Base-by-base conservation (phyloP, 2,888 invertebrate genomes). In the Clistopyga incitator region DNA sequence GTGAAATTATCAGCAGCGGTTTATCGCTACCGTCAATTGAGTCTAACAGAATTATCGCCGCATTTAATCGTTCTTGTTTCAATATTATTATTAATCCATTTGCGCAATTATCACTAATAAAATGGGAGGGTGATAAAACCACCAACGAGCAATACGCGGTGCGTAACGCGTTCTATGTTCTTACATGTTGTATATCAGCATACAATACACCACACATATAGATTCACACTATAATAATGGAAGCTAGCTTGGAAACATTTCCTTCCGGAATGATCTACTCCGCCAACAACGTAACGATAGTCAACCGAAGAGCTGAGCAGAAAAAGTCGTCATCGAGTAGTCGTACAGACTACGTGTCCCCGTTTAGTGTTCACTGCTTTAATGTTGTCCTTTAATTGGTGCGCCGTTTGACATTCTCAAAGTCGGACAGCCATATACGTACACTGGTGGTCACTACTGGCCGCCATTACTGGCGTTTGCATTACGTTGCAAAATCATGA, bases 401-500 rank as follows among this genome's bases (percentile, higher is more conserved):
- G 75, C 56, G 70, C 70, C 56, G 65, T 76, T 64, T 71, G 76
- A 61, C 65, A 13, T 71, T 83, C 77, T 77, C 67, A 23, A 11
- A 56, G 38, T 42, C 54, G 25, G 59, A 59, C 79, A 54, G 61
- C 52, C 70, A 70, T 70, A 83, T 79, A 81, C 59, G 67, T 78
- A 54, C 70, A 47, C 50, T 45, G 34, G 23, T 45, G 34, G 23
- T 65, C 74, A 23, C 20, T 64, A 34, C 56, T 45, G 42, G 45
- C 61, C 29, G 23, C 72, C 74, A 23, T 29, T 64, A 34, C 56
- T 74, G 64, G 79, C 78, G 70, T 72, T 65, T 68, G 70, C 79
- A 82, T 81, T 79, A 80, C 71, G 74, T 80, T 67, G 68, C 38
- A 81, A 84, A 86, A 64, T 78, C 83, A 86, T 86, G 86, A 86